These are phyloP conservation scores for Motacilla alba DNA, from an alignment of 2,113 vertebrate species.

Conservation along the genomic window DNA sequence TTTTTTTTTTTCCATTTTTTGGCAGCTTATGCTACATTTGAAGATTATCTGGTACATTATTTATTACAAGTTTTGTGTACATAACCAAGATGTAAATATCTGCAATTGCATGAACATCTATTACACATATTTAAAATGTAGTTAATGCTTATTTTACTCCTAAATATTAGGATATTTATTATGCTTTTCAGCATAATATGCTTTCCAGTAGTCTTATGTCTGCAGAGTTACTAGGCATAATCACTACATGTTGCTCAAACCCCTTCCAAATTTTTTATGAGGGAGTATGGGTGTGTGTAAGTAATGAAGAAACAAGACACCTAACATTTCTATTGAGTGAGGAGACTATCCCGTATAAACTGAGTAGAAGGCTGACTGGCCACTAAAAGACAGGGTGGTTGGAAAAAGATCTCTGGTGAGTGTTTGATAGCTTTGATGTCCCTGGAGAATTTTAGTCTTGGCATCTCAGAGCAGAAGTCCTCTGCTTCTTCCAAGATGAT, in stretches of 20 bases:
- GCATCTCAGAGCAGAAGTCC: background rate
- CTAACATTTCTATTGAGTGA: background rate
- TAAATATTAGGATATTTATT: background rate
- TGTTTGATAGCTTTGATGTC: background rate
- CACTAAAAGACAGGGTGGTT: background rate
- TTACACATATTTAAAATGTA: background rate
- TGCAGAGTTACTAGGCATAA: background rate
- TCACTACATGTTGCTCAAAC: background rate
- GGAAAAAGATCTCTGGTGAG: background rate
- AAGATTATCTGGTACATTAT: background rate
- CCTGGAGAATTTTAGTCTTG: background rate
- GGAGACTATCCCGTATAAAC: background rate
- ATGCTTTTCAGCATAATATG: background rate
- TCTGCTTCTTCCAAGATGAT: background rate
- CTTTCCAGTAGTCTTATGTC: background rate
- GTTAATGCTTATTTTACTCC: background rate
- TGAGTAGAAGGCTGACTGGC: background rate
- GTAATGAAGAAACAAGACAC: background rate
- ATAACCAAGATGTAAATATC: background rate
- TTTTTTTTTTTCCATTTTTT: background rate
- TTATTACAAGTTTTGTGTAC: background rate
- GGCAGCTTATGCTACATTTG: background rate
- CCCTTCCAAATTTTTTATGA: background rate
- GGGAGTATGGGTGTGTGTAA: background rate
- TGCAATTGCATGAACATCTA: background rate